These are phyloP conservation scores for Anoncus sp. DNA, from an alignment of 2,888 invertebrate species.

Conservation along the genomic window DNA sequence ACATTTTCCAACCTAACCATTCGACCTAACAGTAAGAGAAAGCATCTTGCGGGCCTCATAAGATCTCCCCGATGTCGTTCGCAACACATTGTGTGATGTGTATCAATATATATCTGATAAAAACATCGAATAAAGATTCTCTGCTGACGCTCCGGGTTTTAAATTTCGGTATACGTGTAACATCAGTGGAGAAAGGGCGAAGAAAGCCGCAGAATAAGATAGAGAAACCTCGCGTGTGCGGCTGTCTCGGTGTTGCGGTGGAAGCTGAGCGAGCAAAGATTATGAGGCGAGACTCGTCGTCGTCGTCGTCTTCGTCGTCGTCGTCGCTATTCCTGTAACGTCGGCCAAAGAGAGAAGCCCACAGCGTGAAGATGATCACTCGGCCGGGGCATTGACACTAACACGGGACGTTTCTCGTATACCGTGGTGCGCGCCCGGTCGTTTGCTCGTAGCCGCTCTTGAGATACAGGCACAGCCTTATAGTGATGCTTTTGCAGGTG, in stretches of 20 bases:
- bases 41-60: constrained; percentile 16
- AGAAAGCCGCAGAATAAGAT: neutral
- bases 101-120: constrained; percentile 21
- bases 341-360: constrained; percentile 60
- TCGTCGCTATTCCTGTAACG: constrained; percentile 75
- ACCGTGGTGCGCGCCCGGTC: constrained; percentile 28
- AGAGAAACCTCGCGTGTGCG: constrained; percentile 38
- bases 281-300: constrained; percentile 43
- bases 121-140: constrained; percentile 21
- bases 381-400: constrained; percentile 75
- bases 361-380: constrained; percentile 56
- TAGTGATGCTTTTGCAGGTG: constrained; percentile 48
- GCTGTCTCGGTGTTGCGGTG: constrained; percentile 22
- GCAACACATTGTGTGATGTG: too few relatives aligned
- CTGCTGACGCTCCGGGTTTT: constrained; percentile 13
- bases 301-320: too few relatives aligned
- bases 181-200: neutral
- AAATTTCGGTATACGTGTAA: neutral
- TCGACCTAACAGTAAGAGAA: constrained; percentile 35
- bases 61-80: neutral
- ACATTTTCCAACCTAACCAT: too few relatives aligned
- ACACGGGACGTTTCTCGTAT: constrained; percentile 59
- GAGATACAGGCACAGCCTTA: constrained; percentile 1
- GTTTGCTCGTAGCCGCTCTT: constrained; percentile 37
- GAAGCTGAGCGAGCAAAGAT: constrained; percentile 33